Base-by-base conservation (phyloP, 2,797 vertebrate genomes). In the Anguilla obscura region DNA sequence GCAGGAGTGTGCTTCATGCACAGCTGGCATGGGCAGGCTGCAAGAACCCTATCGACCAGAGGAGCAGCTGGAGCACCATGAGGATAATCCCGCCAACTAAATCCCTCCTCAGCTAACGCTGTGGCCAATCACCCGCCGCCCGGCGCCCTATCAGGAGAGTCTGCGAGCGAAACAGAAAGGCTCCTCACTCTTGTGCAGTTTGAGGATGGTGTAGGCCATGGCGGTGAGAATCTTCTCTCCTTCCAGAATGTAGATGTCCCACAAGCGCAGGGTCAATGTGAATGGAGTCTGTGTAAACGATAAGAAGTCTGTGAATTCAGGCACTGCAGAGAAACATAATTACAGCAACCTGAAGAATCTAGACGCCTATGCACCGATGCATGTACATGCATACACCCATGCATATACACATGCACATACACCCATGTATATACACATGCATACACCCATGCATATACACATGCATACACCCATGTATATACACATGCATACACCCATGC, bases 241-340 rank as follows among this genome's bases (percentile, higher is more conserved):
- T 90, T 98, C 97, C 92, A 98, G 93, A 88, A 98, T 97, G 92
- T 96, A 98, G 89, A 97, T 95, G 87, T 97, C 97, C 96, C 97
- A 98, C 27, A 98, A 93, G 1, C 96, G 95, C 52, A 97, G 94
- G 9, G 97, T 98, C 91, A 98, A 94, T 0, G 95, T 96, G 93
- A 97, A 97, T 0, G 97, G 97, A 0, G 96, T 97, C 97, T 98
- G 93, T 91, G 54, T 58, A 71, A 90, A 89, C 14, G 63, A 90
- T 85, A 36, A 85, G 33, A 21, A 30, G 0, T 36, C 56, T 27
- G 16, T 48, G 60, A 21, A 66, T 14, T 71, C 10, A 10, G 5
- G 33, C 1, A 48, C 54, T 1, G 16, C 16, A 66, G 80, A 50
- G n/a, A 24, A 87, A 58, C 56, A 58, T 58, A 58, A 58, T 14